These are phyloP conservation scores for Bibio marci DNA, from an alignment of 2,888 invertebrate species.

Conservation along the genomic window DNA sequence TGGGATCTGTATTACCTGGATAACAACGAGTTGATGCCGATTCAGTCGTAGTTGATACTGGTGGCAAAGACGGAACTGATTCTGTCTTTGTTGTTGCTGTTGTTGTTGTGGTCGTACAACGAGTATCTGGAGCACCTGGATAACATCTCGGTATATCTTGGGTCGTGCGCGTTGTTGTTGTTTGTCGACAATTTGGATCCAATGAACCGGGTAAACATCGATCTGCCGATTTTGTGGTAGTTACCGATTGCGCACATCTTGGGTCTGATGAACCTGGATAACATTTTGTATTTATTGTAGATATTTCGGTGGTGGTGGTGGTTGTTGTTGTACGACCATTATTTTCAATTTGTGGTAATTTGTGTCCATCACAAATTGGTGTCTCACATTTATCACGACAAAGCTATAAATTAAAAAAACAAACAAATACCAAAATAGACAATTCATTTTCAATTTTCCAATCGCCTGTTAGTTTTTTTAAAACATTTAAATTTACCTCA, in stretches of 20 bases:
- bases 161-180: constrained; percentile 17
- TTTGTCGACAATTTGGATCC: constrained; percentile 20
- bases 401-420: constrained; percentile 11
- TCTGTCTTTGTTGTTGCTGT: constrained; percentile 14
- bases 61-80: constrained; percentile 21
- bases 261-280: constrained; percentile 24
- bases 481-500: constrained; percentile 32
- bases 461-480: too few relatives aligned
- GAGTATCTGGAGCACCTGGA: constrained; percentile 19
- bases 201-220: constrained; percentile 19
- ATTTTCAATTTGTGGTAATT: constrained; percentile 12
- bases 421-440: constrained; percentile 7
- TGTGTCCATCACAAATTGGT: constrained; percentile 14
- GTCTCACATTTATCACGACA: constrained; percentile 19
- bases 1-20: too few relatives aligned
- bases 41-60: too few relatives aligned
- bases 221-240: constrained; percentile 12
- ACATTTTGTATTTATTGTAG: constrained; percentile 15
- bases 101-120: constrained; percentile 19
- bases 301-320: constrained; percentile 5
- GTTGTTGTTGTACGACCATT: constrained; percentile 14
- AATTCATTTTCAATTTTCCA: constrained; percentile 9
- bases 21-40: too few relatives aligned
- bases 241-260: constrained; percentile 15
- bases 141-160: constrained; percentile 14